Base-by-base conservation (phyloP, 2,797 vertebrate species). In the Diceros bicornis region DNA sequence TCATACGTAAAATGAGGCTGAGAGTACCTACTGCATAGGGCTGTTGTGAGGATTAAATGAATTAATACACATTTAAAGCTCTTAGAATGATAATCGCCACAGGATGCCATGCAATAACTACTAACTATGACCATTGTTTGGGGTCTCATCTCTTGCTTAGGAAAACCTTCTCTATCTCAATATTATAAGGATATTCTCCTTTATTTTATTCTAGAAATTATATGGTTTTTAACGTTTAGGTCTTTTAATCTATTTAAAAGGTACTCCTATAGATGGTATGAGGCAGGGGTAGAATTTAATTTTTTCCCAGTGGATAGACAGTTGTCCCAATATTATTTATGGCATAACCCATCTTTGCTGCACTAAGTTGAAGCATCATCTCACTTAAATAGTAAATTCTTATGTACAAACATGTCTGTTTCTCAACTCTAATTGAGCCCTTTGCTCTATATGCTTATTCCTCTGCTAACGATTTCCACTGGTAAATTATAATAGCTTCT, bases 181-280 rank as follows among this genome's bases (percentile, higher is more conserved):
- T 89, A 79, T 66, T 64, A 87, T 71, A 37, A 84, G 57, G 86
- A 93, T 55, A 55, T 66, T 89, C 44, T 72, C 32, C 71, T 89
- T 79, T 81, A n/a, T 85, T 75, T 93, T 95, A 34, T 91, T 95
- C 71, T 64, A 87, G 44, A 61, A 74, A 82, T 66, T 92, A 68
- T 25, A 23, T 25, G 44, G 37, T 59, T 92, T 88, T 68, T 78
- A 88, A 91, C 23, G 44, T 83, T 91, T 75, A 55, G 32, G 7
- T 37, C 66, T 98, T 84, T 96, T 83, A 78, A 32, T 69, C 20
- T 37, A 78, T 90, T 90, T 91, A 82, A 71, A 91, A 93, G 41
- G 85, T 11, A 86, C 72, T 47, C 8, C 89, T 95, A 8, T 78
- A 84, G 64, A 71, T 72, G 47, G 23, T n/a, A 8, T 92, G 57